These are phyloP conservation scores for Dendroctonus ponderosae DNA, from an alignment of 1,140 invertebrate genomes.

Conservation along the genomic window DNA sequence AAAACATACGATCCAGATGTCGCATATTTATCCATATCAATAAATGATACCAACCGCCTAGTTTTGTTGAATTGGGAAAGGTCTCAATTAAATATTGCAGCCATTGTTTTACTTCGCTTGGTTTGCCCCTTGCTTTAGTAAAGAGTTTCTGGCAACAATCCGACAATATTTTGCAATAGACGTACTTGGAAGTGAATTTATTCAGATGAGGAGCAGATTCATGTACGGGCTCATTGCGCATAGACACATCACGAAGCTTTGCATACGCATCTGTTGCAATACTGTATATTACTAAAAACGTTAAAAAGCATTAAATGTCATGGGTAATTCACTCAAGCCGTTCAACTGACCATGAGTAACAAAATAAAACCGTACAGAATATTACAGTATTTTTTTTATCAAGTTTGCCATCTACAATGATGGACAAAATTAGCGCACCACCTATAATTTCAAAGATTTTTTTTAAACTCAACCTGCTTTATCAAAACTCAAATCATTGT, in stretches of 20 bases:
- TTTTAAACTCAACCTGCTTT: too few species aligned
- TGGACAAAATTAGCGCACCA: too few species aligned
- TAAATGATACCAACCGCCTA: slow-evolving; percentile 13
- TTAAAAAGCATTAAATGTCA: neutral
- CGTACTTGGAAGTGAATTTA: slow-evolving; percentile 28
- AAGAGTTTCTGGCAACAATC: slow-evolving; percentile 10
- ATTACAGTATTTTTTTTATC: too few species aligned
- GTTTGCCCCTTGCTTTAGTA: slow-evolving; percentile 20
- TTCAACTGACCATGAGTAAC: too few species aligned
- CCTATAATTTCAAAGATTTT: too few species aligned
- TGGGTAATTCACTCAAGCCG: neutral
- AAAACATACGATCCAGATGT: slow-evolving; percentile 17
- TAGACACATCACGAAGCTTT: neutral
- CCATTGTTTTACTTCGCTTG: slow-evolving; percentile 33
- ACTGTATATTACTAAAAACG: slow-evolving; percentile 18
- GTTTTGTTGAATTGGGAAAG: slow-evolving; percentile 9
- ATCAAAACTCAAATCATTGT: too few species aligned
- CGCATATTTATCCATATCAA: slow-evolving; percentile 16
- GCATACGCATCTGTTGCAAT: slow-evolving; percentile 8
- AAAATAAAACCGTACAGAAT: too few species aligned
- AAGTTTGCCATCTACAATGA: too few species aligned
- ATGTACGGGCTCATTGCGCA: slow-evolving; percentile 3
- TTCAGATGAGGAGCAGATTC: slow-evolving; percentile 29
- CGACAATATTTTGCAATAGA: slow-evolving; percentile 25
- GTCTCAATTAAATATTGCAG: slow-evolving; percentile 33